Conservation (phyloP, 2,113 vertebrate genomes). For the Lipophrys pholis region DNA sequence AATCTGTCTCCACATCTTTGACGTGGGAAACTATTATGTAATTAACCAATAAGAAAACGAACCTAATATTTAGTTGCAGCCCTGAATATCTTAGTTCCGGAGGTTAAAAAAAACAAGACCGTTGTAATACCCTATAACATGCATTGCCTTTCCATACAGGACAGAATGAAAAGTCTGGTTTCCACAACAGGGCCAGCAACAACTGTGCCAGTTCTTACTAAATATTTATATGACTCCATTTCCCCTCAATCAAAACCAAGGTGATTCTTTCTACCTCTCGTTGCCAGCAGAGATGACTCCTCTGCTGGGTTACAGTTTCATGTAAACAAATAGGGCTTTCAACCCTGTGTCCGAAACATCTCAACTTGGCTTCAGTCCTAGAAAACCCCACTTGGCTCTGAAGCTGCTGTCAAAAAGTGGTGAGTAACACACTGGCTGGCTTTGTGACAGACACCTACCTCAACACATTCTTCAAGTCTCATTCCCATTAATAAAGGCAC, state of each 20-base stretch:
- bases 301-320: slow-evolving; percentile 44
- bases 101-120: slow-evolving; percentile 16
- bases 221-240: slow-evolving; percentile 74
- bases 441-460: slow-evolving; percentile 67
- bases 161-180: slow-evolving; percentile 35
- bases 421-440: slow-evolving; percentile 60
- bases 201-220: slow-evolving; percentile 57
- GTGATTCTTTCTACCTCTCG: slow-evolving; percentile 60
- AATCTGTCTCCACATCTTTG: not conserved
- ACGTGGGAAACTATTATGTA: not conserved
- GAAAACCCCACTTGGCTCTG: slow-evolving; percentile 39
- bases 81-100: slow-evolving; percentile 11
- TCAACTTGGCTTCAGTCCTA: slow-evolving; percentile 40
- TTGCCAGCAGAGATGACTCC: slow-evolving; percentile 68
- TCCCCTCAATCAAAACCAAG: slow-evolving; percentile 66
- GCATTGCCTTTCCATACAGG: slow-evolving; percentile 26
- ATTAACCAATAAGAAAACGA: slow-evolving; percentile 5
- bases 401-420: slow-evolving; percentile 32
- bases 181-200: slow-evolving; percentile 34
- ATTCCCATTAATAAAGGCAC: slow-evolving; percentile 55
- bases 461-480: slow-evolving; percentile 62
- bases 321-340: slow-evolving; percentile 70
- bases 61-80: not conserved
- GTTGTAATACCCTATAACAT: slow-evolving; percentile 8
- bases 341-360: slow-evolving; percentile 59